Base-by-base conservation (phyloP, 2,888 invertebrate genomes). In the Ecdyonurus torrentis region DNA sequence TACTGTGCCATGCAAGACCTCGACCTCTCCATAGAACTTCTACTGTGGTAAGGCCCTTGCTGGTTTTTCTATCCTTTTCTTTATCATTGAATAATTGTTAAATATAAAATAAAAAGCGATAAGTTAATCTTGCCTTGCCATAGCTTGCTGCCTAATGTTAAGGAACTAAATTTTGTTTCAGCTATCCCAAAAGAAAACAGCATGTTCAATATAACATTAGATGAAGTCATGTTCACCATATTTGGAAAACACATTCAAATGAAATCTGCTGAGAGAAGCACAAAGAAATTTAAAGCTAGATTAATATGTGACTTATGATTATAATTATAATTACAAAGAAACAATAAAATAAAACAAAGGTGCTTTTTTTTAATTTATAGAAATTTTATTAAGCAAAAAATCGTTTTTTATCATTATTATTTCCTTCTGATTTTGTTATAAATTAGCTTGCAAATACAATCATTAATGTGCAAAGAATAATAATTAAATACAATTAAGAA, bases 231-330 rank as follows among this genome's bases (percentile, higher is more conserved):
- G 63, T 80, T 89, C 66, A 86, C 85, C 61, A 77, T 95, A 61
- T 89, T 87, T 76, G 95, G 95, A 7, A 91, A 89, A 74, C 86
- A 89, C 72, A 78, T 94, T 61, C 80, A 81, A 68, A 80, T 83
- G n/a, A 79, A 85, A 65, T 86, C 92, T 0, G 85, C 85, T 1
- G 92, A 93, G 68, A 78, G 93, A 66, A 86, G 88, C 15, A 83
- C 84, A 0, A 90, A 87, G 69, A 92, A 91, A 75, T 81, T 90
- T 60, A 92, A 91, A 74, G 79, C 76, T 61, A 81, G 20, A 55
- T 20, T 55, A 7, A 7, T 55, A 15, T 37, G 37, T 37, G 37
- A 37, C 15, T 37, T 37, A 15, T 37, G 15, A n/a, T n/a, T n/a
- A n/a, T n/a, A n/a, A n/a, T n/a, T n/a, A n/a, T n/a, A n/a, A n/a